A percentile compares a stretch with the other conserved stretches of the same genome.
Evolutionary conservation across 2,797 vertebrate genomes (phyloP).

Genomic region (Sciurus vulgaris): DNA sequence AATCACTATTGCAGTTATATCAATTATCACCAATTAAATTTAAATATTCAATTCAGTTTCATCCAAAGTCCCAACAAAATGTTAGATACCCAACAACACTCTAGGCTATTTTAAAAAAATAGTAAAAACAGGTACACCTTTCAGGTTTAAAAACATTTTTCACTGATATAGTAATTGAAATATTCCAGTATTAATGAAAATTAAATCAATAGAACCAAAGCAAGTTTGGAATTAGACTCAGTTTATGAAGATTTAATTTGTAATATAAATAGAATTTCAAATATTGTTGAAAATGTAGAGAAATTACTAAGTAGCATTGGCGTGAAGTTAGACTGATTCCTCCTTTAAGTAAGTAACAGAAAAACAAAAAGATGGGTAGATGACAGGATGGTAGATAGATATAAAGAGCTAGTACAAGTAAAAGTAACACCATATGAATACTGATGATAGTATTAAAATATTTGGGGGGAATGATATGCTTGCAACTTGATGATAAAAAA

Average conservation of each 20-base stretch:
- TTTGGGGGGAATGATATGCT: not conserved
- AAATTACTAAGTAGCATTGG: not conserved
- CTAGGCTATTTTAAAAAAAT: not conserved
- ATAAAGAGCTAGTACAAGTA: not conserved
- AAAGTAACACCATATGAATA: constrained; percentile 12
- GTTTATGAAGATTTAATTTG: not conserved
- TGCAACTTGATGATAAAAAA: constrained; percentile 45
- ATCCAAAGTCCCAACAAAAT: not conserved
- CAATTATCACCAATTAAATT: not conserved
- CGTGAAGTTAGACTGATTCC: not conserved
- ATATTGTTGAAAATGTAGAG: not conserved
- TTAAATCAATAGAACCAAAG: not conserved
- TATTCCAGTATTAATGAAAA: not conserved
- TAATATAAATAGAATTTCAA: not conserved
- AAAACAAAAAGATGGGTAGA: not conserved
- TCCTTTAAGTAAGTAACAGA: not conserved
- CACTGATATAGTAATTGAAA: not conserved
- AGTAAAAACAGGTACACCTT: not conserved
- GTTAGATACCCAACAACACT: not conserved
- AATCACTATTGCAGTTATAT: not conserved
- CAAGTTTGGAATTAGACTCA: not conserved
- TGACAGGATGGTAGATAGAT: not conserved
- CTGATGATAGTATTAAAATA: constrained; percentile 13
- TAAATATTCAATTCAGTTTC: not conserved
- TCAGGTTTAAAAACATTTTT: not conserved